phyloP scores from a whole-genome alignment of 2,888 invertebrate species.

The Rhingia rostrata region DNA sequence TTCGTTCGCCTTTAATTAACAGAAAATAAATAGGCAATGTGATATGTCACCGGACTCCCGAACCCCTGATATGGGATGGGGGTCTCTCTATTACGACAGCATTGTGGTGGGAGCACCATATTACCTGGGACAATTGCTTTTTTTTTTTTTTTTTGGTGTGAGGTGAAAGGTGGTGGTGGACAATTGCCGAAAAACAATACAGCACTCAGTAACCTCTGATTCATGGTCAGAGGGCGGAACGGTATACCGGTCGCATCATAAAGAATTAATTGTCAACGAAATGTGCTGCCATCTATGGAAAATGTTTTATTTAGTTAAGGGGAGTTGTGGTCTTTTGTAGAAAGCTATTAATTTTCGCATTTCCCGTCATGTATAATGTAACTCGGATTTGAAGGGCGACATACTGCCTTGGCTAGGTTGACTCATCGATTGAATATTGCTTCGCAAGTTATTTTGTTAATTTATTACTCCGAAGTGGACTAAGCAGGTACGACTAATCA shows the following conservation, averaged over 20 bases:
- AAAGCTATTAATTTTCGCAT: neutral
- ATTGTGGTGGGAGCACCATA: constrained; percentile 41
- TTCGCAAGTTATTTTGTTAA: too few species aligned
- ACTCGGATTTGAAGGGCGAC: too few species aligned
- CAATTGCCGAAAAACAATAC: constrained; percentile 57
- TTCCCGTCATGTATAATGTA: too few species aligned
- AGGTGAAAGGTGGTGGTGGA: constrained; percentile 3
- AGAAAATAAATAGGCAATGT: constrained; percentile 62
- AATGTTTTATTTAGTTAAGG: constrained; percentile 7
- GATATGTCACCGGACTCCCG: constrained; percentile 56
- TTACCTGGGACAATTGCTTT: constrained; percentile 51
- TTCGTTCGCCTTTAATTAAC: constrained; percentile 70
- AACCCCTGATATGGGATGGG: neutral
- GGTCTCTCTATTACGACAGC: constrained; percentile 24
- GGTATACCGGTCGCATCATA: constrained; percentile 3
- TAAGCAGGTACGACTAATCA: too few species aligned
- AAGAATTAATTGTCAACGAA: constrained; percentile 47
- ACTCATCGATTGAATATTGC: too few species aligned
- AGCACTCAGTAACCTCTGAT: constrained; percentile 33
- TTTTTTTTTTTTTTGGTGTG: constrained; percentile 28
- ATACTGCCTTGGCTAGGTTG: too few species aligned
- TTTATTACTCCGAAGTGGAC: too few species aligned
- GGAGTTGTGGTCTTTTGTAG: too few species aligned
- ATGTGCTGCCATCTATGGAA: neutral
- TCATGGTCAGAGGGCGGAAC: constrained; percentile 38